Base-by-base conservation (phyloP, 2,888 invertebrate genomes). In the Homarus gammarus region DNA sequence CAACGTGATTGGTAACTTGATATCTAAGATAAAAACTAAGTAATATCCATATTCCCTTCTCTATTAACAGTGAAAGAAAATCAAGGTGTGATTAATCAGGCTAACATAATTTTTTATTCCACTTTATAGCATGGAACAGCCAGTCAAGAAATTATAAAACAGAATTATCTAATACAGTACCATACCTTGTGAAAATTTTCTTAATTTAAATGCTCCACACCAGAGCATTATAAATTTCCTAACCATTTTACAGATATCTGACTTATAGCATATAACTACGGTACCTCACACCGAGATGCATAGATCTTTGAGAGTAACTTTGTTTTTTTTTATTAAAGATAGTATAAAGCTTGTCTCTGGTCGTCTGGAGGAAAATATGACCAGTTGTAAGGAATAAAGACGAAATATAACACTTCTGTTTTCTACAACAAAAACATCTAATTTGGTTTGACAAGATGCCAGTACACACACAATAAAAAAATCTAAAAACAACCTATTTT, bases 401-500 rank as follows among this genome's bases (percentile, higher is more conserved):
- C 51, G 70, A 68, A 72, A 86, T 72, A 78, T 44, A 75, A 70
- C 79, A 86, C 68, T 82, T 85, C 68, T 73, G 36, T 18, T 70
- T 79, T 72, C 79, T 70, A 79, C 51, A 86, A 78, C 49, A 86
- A 72, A 83, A 86, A 83, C 33, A 79, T 86, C 86, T 86, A 79
- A 86, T 86, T 79, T 38, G 36, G 78, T 79, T 86, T 68, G 68
- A 86, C 70, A 83, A 70, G 68, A 40, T 68, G 70, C 64, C 72
- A 70, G 75, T 86, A 86, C 79, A 86, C 79, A 86, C 86, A 86
- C 78, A 79, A 79, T 72, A 72, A 79, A 86, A 86, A 75, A 78
- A 22, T 70, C 78, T 78, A 79, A 78, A 79, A 78, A 86, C 78
- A 78, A 78, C 79, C 78, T 84, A 84, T 72, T 86, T 68, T 70